Base-by-base conservation (phyloP, 1,140 invertebrate genomes). In the Eciton burchellii region DNA sequence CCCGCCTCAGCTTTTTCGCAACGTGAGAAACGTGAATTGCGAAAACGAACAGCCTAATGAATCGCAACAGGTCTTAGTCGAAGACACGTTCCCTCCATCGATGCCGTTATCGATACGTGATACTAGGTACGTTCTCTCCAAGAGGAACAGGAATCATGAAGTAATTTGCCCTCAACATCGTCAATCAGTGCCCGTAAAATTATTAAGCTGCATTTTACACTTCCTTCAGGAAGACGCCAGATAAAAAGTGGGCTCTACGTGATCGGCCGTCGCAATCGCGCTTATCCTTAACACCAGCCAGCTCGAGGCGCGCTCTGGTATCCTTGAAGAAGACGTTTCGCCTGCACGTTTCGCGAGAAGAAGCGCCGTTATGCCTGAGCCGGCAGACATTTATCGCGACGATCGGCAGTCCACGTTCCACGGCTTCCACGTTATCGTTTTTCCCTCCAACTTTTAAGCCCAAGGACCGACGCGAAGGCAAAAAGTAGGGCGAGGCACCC, bases 401-500 rank as follows among this genome's bases (percentile, higher is more conserved):
- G 63, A 68, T 79, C 65, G 43, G 21, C 45, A 81, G 54, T 60
- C 54, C 66, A 60, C 6, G 66, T 47, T 21, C 66, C 66, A 52
- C 52, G 77, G 26, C 29, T 5, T 60, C 8, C 26, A 35, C 56
- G 21, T 19, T 35, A 63, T 62, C 45, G 45, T 43, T 49, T 71
- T 66, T 59, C 47, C 21, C 12, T 56, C 1, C 26, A 65, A 73
- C 43, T 81, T 68, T 21, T 6, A 56, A 52, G 72, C 59, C 65
- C 63, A 24, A n/a, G n/a, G n/a, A n/a, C n/a, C n/a, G 73, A 29
- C 54, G 35, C 70, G 86, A 86, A 86, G 59, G 24, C 29, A 12
- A 24, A 83, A 87, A 87, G 84, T 87, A 65, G 85, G 62, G 14
- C 85, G 26, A 87, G 83, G 57, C 54, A 54, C 71, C 59, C 65